phyloP scores from a whole-genome alignment of 2,113 vertebrate genomes.

The Hippocampus barbouri region DNA sequence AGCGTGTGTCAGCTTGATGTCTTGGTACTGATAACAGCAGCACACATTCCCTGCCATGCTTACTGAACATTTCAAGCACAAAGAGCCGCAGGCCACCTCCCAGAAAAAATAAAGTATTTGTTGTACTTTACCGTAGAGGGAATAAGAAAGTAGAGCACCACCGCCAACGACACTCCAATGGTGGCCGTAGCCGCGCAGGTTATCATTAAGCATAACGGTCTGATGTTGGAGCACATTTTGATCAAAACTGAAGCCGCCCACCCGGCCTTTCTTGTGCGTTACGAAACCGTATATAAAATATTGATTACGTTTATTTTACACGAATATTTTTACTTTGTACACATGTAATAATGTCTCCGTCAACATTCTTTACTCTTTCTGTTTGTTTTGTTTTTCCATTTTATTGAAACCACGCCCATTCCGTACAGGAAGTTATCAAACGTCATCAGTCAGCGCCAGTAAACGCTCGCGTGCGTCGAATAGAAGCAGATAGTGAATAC shows the following conservation, averaged over 20 bases:
- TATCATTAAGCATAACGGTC: constrained; percentile 29
- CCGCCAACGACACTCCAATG: constrained; percentile 41
- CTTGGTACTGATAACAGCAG: not conserved
- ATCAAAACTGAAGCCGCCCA: not conserved
- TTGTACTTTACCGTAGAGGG: constrained; percentile 53
- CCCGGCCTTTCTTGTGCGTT: constrained; percentile 29
- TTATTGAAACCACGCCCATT: not conserved
- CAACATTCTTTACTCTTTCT: not conserved
- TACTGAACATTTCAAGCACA: not conserved
- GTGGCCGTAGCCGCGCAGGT: constrained; percentile 33
- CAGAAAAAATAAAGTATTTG: not conserved
- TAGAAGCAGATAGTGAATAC: not conserved
- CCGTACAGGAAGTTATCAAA: rapidly evolving
- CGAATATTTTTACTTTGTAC: not conserved
- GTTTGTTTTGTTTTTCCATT: not conserved
- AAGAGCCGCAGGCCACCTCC: not conserved
- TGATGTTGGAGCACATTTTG: constrained; percentile 43
- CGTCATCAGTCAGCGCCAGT: constrained; percentile 36
- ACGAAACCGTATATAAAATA: constrained; percentile 8
- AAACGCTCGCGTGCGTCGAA: constrained; percentile 19
- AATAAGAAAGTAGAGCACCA: constrained; percentile 48
- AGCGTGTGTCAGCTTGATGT: not conserved
- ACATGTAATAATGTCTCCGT: not conserved
- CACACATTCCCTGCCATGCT: not conserved
- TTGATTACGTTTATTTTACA: not conserved